Evolutionary conservation across 1,140 invertebrate species (phyloP).

Genomic region (Nylanderia fulva): DNA sequence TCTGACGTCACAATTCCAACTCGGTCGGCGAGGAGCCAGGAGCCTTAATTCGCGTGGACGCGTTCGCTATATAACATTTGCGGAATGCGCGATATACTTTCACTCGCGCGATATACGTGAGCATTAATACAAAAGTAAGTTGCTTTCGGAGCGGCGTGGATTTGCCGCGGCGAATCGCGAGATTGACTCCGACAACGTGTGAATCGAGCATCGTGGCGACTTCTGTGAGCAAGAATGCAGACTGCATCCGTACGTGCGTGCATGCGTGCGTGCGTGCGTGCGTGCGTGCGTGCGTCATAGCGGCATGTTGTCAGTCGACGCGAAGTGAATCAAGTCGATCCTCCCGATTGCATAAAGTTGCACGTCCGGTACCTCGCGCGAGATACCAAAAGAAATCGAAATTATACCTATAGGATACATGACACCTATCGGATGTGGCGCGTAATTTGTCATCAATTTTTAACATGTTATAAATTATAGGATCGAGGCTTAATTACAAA

Average conservation of each 20-base stretch:
- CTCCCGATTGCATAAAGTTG: constrained; percentile 1
- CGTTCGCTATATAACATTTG: constrained; percentile 38
- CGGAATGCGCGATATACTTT: constrained; percentile 56
- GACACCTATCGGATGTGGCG: background rate
- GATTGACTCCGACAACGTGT: constrained; percentile 16
- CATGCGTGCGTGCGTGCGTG: background rate
- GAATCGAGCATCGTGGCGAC: constrained; percentile 58
- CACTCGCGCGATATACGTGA: constrained; percentile 36
- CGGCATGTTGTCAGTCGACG: constrained; percentile 35
- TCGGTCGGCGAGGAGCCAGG: too few relatives aligned
- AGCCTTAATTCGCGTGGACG: too few relatives aligned
- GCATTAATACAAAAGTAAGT: constrained; percentile 56
- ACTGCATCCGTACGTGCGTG: background rate
- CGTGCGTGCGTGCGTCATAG: constrained; percentile 7
- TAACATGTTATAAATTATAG: too few relatives aligned
- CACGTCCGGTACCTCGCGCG: background rate
- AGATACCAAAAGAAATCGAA: background rate
- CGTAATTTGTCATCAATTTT: background rate
- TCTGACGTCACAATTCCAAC: too few relatives aligned
- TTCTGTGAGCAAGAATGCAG: constrained; percentile 57
- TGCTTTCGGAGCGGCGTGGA: constrained; percentile 45
- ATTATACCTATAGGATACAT: background rate
- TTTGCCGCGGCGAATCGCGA: constrained; percentile 40
- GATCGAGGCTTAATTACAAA: too few relatives aligned
- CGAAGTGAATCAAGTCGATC: constrained; percentile 27